phyloP scores from a whole-genome alignment of 2,797 vertebrate genomes.

The Melanotaenia parkinsoni region DNA sequence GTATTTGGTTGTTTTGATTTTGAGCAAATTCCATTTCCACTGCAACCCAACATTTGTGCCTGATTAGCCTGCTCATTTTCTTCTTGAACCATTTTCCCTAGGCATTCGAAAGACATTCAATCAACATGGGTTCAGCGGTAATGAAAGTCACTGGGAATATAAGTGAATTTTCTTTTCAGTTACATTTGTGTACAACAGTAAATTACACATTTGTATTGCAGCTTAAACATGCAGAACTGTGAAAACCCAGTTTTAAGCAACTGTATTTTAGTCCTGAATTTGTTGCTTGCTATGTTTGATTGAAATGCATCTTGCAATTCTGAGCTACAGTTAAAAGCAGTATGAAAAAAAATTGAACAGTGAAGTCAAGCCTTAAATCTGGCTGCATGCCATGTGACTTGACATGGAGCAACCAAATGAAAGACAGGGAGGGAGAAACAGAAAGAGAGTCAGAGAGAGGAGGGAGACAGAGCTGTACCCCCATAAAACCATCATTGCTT shows the following conservation, averaged over 20 bases:
- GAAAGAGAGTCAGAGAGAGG: conserved; percentile 15
- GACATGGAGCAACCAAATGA: conserved; percentile 71
- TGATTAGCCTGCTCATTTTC: conserved; percentile 68
- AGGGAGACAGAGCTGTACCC: conserved; percentile 66
- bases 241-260: conserved; percentile 35
- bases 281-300: conserved; percentile 48
- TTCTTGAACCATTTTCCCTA: conserved; percentile 47
- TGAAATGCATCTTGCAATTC: conserved; percentile 64
- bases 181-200: conserved; percentile 39
- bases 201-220: conserved; percentile 42
- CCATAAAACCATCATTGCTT: conserved; percentile 91
- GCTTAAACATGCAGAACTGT: conserved; percentile 12
- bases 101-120: conserved; percentile 47
- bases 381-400: conserved; percentile 78
- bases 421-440: conserved; percentile 48
- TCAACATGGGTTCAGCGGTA: conserved; percentile 41
- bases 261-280: conserved; percentile 32
- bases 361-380: conserved; percentile 81
- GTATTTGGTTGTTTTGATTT: conserved; percentile 72
- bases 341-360: conserved; percentile 47
- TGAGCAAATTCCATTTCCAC: conserved; percentile 71
- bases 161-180: conserved; percentile 53
- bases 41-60: conserved; percentile 55
- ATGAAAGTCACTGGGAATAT: conserved; percentile 57
- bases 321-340: conserved; percentile 41